A percentile compares a stretch with the other conserved stretches of the same genome.
Conservation (phyloP, 1,140 invertebrate genomes). For the Elysia chlorotica region DNA sequence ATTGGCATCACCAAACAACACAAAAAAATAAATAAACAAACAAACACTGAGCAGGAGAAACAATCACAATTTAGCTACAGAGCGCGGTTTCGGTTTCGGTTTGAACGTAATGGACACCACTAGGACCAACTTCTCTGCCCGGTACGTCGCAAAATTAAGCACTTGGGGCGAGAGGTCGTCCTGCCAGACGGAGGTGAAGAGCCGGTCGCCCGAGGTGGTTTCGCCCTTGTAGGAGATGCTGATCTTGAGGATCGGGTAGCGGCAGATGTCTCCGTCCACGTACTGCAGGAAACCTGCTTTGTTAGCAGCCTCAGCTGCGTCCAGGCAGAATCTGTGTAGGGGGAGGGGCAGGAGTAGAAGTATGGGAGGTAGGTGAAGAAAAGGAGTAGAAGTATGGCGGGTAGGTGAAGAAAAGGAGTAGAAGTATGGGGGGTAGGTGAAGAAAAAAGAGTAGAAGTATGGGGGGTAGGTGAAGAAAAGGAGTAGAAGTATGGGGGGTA, state of each 20-base stretch:
- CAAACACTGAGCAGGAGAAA: no score
- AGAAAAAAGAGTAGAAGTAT: neutral
- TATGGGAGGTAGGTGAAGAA: neutral
- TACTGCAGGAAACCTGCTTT: neutral
- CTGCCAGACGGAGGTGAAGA: slow-evolving; percentile 17
- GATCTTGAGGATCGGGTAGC: slow-evolving; percentile 15
- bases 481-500: neutral
- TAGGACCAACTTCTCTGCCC: neutral
- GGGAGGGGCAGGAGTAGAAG: neutral
- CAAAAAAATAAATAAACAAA: no score
- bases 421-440: neutral
- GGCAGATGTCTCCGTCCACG: slow-evolving; percentile 11
- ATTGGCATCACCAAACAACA: no score
- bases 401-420: neutral
- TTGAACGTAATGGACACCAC: slow-evolving; percentile 9
- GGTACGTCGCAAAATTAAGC: slow-evolving; percentile 6
- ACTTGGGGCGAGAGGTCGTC: slow-evolving; percentile 4
- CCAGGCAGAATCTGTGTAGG: slow-evolving; percentile 9
- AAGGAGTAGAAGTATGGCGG: neutral
- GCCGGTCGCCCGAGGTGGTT: slow-evolving; percentile 1
- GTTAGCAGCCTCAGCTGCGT: slow-evolving; percentile 11
- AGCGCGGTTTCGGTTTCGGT: no score
- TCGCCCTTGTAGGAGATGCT: slow-evolving; percentile 3
- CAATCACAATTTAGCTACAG: no score
- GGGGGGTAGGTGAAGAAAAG: neutral